phyloP scores from a whole-genome alignment of 1,140 invertebrate genomes.

The Brachionus angularis region DNA sequence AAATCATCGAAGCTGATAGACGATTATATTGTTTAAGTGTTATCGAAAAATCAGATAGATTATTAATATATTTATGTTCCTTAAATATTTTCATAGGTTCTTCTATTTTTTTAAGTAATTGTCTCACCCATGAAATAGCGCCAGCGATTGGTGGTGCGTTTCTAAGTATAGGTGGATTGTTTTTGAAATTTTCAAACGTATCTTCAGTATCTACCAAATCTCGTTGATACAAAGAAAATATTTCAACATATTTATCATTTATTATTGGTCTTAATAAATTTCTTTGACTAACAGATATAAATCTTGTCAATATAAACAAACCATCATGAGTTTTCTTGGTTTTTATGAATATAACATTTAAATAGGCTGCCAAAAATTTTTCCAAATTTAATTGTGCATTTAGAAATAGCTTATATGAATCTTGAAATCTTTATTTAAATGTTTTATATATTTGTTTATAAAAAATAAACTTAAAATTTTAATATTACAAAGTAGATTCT shows the following conservation, averaged over 20 bases:
- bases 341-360: conserved; percentile 53
- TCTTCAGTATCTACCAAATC: conserved; percentile 53
- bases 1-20: conserved; percentile 54
- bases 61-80: conserved; percentile 36
- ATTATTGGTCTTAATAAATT: conserved; percentile 51
- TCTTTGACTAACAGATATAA: conserved; percentile 50
- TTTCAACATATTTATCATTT: conserved; percentile 56
- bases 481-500: conserved; percentile 46
- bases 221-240: conserved; percentile 55
- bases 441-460: neutral
- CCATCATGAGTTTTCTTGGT: conserved; percentile 56
- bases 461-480: neutral
- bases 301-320: conserved; percentile 54
- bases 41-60: conserved; percentile 49
- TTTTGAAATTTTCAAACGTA: conserved; percentile 55
- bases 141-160: conserved; percentile 56
- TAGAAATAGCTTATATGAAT: conserved; percentile 51
- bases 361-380: conserved; percentile 53
- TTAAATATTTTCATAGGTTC: conserved; percentile 52
- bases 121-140: conserved; percentile 55
- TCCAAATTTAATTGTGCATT: conserved; percentile 51
- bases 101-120: conserved; percentile 53
- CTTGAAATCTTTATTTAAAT: conserved; percentile 57
- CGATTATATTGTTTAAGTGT: conserved; percentile 55
- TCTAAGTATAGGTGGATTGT: conserved; percentile 51